Base-by-base conservation (phyloP, 1,140 invertebrate genomes). In the Temnothorax curvispinosus region DNA sequence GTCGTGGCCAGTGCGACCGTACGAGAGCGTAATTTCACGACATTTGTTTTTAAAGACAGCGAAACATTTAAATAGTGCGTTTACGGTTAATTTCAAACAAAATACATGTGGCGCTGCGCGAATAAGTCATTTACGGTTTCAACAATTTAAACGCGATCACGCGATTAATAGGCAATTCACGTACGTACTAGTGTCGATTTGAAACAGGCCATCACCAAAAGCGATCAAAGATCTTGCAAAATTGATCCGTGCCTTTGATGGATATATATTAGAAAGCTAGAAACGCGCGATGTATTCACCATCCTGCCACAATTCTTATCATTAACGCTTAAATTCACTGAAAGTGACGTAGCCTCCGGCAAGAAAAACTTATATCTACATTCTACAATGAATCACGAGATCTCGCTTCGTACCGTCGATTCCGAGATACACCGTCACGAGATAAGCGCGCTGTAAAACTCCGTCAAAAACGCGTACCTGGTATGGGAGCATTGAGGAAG, bases 401-500 rank as follows among this genome's bases (percentile, higher is more conserved):
- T 62, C 41, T 44, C 58, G 41, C 18, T 64, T 62, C 13, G 27
- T 44, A 32, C 21, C 56, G 9, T 27, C 58, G 58, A 38, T 38
- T 50, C 13, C 7, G 11, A 21, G 35, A 47, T n/a, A 64, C 9
- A 64, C n/a, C 27, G 21, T 27, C 4, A 5, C 18, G 62, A 67
- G n/a, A 52, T 32, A 54, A 78, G 21, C 47, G n/a, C 8, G 35
- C 7, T 21, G 9, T n/a, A 11, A n/a, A 56, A 56, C 27, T 56
- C 2, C 6, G 65, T 2, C 6, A 32, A 65, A 47, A 65, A 58
- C 1, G 15, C 54, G 35, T 94, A 94, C 93, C 93, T 94, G 92
- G 71, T 75, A 89, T 50, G 8, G 93, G 90, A 3, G 87, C 81
- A 8, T 91, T 87, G 75, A 93, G 88, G 54, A 94, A 93, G 11